These are phyloP conservation scores for Tribolium madens DNA, from an alignment of 1,140 invertebrate species.

Conservation along the genomic window DNA sequence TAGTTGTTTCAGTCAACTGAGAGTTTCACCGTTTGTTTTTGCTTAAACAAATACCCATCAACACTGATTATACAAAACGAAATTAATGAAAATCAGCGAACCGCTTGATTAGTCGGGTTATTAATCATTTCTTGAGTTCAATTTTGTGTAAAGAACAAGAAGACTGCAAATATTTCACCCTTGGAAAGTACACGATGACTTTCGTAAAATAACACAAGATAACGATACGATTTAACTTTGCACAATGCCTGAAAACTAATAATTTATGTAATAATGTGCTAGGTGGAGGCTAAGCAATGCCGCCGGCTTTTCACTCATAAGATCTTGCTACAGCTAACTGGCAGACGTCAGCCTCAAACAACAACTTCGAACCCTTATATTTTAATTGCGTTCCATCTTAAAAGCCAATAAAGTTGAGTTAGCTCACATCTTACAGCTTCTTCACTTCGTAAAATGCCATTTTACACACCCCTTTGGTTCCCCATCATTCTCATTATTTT, in stretches of 20 bases:
- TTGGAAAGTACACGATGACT: constrained; percentile 36
- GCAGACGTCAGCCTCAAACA: constrained; percentile 41
- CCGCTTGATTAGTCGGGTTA: constrained; percentile 55
- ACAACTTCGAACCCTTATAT: constrained; percentile 49
- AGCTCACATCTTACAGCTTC: constrained; percentile 55
- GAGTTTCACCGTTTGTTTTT: constrained; percentile 38
- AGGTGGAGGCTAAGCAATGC: constrained; percentile 15
- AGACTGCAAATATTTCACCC: constrained; percentile 29
- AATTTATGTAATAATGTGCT: constrained; percentile 26
- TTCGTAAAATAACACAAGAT: constrained; percentile 18
- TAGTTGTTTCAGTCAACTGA: background rate
- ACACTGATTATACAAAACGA: constrained; percentile 52
- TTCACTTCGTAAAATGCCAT: constrained; percentile 51
- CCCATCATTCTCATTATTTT: constrained; percentile 43
- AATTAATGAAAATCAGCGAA: constrained; percentile 58
- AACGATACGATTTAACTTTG: constrained; percentile 14
- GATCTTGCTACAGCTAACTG: constrained; percentile 27
- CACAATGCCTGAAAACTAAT: constrained; percentile 23
- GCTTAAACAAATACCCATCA: constrained; percentile 36
- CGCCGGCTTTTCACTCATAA: constrained; percentile 8
- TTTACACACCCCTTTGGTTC: constrained; percentile 50
- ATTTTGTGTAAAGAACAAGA: constrained; percentile 35
- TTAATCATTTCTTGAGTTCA: constrained; percentile 52
- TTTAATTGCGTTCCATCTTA: constrained; percentile 54
- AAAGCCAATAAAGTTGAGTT: constrained; percentile 56